Evolutionary conservation across 2,113 vertebrate genomes (phyloP), one percentile per base, ranked within the genome.

Genomic region (Coracopsis vasa): DNA sequence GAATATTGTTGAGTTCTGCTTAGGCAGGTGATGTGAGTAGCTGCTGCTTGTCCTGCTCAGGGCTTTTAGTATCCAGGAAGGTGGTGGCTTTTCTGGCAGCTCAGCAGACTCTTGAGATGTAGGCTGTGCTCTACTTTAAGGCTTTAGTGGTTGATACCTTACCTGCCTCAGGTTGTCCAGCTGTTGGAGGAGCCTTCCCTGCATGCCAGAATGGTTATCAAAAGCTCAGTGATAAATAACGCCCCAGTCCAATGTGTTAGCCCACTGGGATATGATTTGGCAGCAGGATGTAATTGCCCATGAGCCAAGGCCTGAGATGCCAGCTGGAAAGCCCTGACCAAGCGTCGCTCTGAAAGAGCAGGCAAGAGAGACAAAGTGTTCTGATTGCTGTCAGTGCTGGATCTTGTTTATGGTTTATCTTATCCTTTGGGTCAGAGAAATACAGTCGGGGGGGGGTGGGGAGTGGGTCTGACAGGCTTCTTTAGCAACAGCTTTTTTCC

Each of bases 31-130:
- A 61, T 77, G 79, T 47, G 66, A 70, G 60, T 10, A 44, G 74
- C 51, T 91, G 74, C 67, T 87, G 28, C 53, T 91, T 27, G 11
- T 75, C 78, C 62, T 61, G 6, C 17, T 85, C 17, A 12, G 48
- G 66, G 33, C 51, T 77, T 41, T 85, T 37, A 85, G 62, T 29
- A 17, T 77, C 87, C 90, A 62, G 71, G 20, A 50, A 65, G 41
- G 45, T 77, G 75, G 13, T 62, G 81, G 74, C 35, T 77, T 73
- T 86, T 60, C 35, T 80, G 89, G 81, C 78, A 93, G 61, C 81
- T 94, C 53, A 66, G 85, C 74, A 66, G 41, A 20, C 44, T 81
- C 44, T 5, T 5, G 23, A n/a, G 39, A 7, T 67, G 45, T 23
- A 37, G 66, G 13, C 62, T 65, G 37, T 80, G 31, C 45, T 91